Percentiles rank a stretch among this genome's conserved stretches.
These are phyloP conservation scores for Pseudochaenichthys georgianus DNA, from an alignment of 2,797 vertebrate species.

Conservation along the genomic window DNA sequence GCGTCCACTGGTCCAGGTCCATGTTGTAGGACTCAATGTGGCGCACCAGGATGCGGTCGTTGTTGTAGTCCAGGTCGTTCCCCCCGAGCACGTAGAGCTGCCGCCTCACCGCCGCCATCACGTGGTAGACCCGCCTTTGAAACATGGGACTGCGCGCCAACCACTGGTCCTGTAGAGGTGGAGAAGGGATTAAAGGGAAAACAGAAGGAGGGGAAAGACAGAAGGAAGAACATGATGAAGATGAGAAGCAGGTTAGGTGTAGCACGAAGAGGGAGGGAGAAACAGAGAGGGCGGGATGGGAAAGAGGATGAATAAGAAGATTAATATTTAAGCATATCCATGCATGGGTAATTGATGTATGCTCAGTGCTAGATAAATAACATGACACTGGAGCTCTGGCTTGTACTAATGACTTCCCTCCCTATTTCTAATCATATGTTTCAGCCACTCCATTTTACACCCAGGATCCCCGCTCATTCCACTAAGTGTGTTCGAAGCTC, in stretches of 20 bases:
- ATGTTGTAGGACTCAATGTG: conserved; percentile 97
- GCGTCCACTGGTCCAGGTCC: conserved; percentile 95
- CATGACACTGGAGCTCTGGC: conserved; percentile 80
- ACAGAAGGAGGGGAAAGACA: conserved; percentile 36
- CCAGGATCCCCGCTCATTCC: conserved; percentile 78
- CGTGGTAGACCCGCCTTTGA: conserved; percentile 96
- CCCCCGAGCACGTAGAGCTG: conserved; percentile 96
- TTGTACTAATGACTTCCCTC: conserved; percentile 83
- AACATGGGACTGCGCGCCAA: conserved; percentile 93
- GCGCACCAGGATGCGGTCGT: conserved; percentile 95
- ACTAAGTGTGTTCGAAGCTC: conserved; percentile 76
- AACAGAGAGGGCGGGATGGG: conserved; percentile 50
- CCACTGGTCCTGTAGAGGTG: conserved; percentile 92
- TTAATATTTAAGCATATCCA: conserved; percentile 80
- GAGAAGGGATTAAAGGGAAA: conserved; percentile 1
- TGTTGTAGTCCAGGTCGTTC: conserved; percentile 97
- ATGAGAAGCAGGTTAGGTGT: conserved; percentile 50
- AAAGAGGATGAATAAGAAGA: conserved; percentile 71
- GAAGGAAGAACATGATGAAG: conserved; percentile 47
- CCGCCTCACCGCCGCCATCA: conserved; percentile 94
- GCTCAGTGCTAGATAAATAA: conserved; percentile 81
- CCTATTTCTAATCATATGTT: conserved; percentile 83
- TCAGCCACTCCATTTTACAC: conserved; percentile 83
- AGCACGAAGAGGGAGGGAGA: conserved; percentile 48
- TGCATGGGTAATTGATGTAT: conserved; percentile 82